Evolutionary conservation across 2,888 invertebrate species (phyloP).

Genomic region (Chironomus tentans): DNA sequence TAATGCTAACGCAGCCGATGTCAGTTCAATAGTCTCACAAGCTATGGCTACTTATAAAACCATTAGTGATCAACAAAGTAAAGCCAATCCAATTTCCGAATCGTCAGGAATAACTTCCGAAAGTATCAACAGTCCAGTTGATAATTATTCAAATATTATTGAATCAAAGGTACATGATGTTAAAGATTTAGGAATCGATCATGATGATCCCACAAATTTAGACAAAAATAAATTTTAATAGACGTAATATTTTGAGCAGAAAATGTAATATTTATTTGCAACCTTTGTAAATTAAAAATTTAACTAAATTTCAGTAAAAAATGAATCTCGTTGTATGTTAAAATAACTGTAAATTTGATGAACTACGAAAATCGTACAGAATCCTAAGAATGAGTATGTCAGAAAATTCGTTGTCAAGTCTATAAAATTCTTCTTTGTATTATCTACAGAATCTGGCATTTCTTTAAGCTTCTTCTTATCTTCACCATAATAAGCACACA

Average conservation of each 20-base stretch:
- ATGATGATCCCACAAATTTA: no score
- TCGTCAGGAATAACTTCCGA: no score
- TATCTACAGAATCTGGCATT: constrained; percentile 55
- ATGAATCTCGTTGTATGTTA: constrained; percentile 69
- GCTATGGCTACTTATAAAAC: constrained; percentile 40
- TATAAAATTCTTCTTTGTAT: constrained; percentile 63
- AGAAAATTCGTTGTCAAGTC: constrained; percentile 79
- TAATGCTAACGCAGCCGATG: constrained; percentile 72
- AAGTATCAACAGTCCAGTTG: no score
- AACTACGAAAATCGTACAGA: constrained; percentile 65
- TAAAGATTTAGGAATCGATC: no score
- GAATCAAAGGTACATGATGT: no score
- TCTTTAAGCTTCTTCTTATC: constrained; percentile 57
- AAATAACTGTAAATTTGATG: constrained; percentile 69
- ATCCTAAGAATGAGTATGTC: constrained; percentile 69
- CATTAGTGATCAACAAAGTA: background rate
- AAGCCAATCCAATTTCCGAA: background rate
- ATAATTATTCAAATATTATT: no score
- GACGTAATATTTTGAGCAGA: no score
- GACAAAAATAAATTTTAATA: no score
- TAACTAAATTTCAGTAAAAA: constrained; percentile 71
- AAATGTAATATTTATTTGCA: no score
- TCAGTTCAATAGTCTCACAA: constrained; percentile 38
- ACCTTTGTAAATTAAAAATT: background rate
- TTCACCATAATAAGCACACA: constrained; percentile 59